Evolutionary conservation across 2,888 invertebrate species (phyloP), one percentile per base, ranked within the genome.

Genomic region (Caenorhabditis sp.): DNA sequence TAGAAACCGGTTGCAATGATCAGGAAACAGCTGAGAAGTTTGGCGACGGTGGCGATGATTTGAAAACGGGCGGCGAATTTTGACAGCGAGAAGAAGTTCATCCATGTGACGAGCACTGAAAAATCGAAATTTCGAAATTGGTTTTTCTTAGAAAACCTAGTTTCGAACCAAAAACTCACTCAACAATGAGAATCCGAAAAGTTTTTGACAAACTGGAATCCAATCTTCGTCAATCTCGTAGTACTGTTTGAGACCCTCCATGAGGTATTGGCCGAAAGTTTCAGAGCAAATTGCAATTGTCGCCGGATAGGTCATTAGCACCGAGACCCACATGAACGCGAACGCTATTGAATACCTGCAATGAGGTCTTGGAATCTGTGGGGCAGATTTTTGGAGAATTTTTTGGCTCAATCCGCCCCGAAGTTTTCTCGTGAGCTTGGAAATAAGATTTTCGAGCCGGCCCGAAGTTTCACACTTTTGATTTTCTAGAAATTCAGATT

Each of bases 261-360:
- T 68, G 8, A 81, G 60, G 60, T 84, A 86, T 67, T 86, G 86
- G 4, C 86, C 86, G 63, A 86, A 86, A 0, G 86, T 86, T 73
- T 86, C 86, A 14, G 85, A 77, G 51, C 83, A 83, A 59, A 86
- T 84, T 50, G 86, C 86, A 21, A 86, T 84, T 21, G 86, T 86
- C 1, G 86, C 84, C 37, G 86, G 86, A 66, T 86, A 86, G 3
- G 86, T 87, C 82, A 86, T 87, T 49, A 86, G 76, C 1, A 86
- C 85, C 14, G 80, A 80, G 31, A 86, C 86, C 85, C 85, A 86
- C 86, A 87, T 86, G 73, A 86, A 87, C 21, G 84, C 79, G 67
- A 86, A 86, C 8, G 86, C 81, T 51, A 82, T 76, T 0, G 79
- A 79, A 49, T 79, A 79, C 75, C 75, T 74, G 3, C 1, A 57